phyloP scores from a whole-genome alignment of 1,140 invertebrate species.

The Drosophila ohnishii region DNA sequence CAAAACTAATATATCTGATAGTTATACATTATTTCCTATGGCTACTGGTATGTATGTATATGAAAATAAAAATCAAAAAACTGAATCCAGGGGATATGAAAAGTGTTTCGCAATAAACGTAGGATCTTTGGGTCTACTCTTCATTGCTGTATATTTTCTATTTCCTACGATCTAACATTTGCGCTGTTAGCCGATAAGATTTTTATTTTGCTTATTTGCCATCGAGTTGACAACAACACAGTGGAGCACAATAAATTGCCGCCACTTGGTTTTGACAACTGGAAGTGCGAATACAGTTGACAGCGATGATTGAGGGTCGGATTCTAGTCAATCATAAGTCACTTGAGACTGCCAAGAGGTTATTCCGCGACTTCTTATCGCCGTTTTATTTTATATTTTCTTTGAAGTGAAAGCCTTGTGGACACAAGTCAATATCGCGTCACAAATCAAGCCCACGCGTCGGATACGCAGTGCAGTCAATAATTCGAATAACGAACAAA shows the following conservation, averaged over 20 bases:
- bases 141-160: neutral
- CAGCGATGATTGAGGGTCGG: conserved; percentile 20
- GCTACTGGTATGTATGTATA: too few relatives aligned
- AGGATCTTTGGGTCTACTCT: neutral
- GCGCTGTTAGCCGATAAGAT: conserved; percentile 19
- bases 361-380: conserved; percentile 40
- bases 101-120: neutral
- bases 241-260: conserved; percentile 28
- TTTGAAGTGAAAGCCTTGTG: conserved; percentile 31
- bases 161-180: conserved; percentile 3
- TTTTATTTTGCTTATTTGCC: conserved; percentile 35
- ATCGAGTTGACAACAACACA: conserved; percentile 36
- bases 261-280: conserved; percentile 35
- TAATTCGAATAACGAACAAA: neutral
- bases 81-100: conserved; percentile 1
- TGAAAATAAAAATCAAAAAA: too few relatives aligned
- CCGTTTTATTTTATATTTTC: neutral
- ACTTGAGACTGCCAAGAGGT: conserved; percentile 34
- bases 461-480: conserved; percentile 6
- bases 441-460: conserved; percentile 46
- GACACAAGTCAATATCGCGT: conserved; percentile 10
- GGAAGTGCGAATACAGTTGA: conserved; percentile 18
- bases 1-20: too few relatives aligned
- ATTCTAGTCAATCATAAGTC: conserved; percentile 25
- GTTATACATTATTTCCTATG: too few relatives aligned